Evolutionary conservation across 2,888 invertebrate species (phyloP).

Genomic region (Apotomis capreana): DNA sequence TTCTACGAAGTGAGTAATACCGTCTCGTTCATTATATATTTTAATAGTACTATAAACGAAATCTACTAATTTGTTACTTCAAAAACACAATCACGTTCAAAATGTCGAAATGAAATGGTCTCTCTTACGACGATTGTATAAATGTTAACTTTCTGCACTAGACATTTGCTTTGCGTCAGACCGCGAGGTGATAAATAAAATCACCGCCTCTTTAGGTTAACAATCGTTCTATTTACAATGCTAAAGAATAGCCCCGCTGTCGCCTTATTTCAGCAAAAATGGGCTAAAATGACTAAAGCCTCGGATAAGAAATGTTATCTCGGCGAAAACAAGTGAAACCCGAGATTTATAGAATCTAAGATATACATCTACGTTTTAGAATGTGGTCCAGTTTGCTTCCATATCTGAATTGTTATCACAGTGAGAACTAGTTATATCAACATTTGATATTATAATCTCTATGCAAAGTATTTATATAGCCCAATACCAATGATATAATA

Average conservation of each 20-base stretch:
- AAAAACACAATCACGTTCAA: no score
- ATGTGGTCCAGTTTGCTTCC: slow-evolving; percentile 10
- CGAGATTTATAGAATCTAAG: slow-evolving; percentile 33
- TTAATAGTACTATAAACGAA: no score
- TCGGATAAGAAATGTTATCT: slow-evolving; percentile 38
- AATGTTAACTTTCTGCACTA: slow-evolving; percentile 11
- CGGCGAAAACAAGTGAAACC: slow-evolving; percentile 27
- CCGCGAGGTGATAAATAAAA: slow-evolving; percentile 55
- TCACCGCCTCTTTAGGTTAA: slow-evolving; percentile 58
- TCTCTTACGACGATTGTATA: no score
- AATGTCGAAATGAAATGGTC: no score
- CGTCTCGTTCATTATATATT: no score
- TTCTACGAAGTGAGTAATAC: no score
- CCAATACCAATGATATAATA: neutral
- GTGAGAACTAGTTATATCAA: slow-evolving; percentile 1
- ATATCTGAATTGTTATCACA: slow-evolving; percentile 10
- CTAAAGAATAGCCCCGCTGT: slow-evolving; percentile 56
- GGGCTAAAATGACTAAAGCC: slow-evolving; percentile 48
- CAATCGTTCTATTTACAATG: slow-evolving; percentile 63
- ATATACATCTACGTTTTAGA: slow-evolving; percentile 12
- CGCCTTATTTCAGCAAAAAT: slow-evolving; percentile 55
- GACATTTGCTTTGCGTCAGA: neutral
- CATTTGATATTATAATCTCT: neutral
- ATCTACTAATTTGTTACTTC: no score
- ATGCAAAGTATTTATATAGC: neutral